These are phyloP conservation scores for Theretra japonica DNA, from an alignment of 2,888 invertebrate genomes.

Conservation along the genomic window DNA sequence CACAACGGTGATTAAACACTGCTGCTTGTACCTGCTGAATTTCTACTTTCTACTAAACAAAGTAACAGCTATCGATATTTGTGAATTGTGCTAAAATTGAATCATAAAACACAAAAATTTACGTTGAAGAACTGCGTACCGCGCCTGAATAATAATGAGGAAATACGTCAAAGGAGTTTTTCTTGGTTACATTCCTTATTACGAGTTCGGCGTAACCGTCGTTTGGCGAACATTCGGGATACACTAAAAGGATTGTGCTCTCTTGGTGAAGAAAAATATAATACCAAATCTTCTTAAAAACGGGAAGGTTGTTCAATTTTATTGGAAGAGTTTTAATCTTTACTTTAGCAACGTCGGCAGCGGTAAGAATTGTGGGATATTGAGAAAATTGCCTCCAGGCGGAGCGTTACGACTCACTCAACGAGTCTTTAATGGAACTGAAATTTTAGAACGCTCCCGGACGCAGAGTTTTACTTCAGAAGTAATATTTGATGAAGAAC, in stretches of 20 bases:
- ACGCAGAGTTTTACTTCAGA: not conserved
- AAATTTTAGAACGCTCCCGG: slow-evolving; percentile 46
- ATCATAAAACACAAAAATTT: not conserved
- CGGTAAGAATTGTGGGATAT: slow-evolving; percentile 35
- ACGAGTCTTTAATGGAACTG: slow-evolving; percentile 41
- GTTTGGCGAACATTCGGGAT: not conserved
- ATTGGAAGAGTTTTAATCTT: slow-evolving; percentile 11
- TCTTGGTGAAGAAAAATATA: not conserved
- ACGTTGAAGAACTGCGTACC: not conserved
- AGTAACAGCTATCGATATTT: not conserved
- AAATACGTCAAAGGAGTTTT: slow-evolving; percentile 2
- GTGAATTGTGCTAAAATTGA: not conserved
- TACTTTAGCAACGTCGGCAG: slow-evolving; percentile 49
- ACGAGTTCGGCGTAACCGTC: not conserved
- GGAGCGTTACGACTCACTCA: slow-evolving; percentile 48
- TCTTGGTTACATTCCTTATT: slow-evolving; percentile 6
- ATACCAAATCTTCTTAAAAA: no score
- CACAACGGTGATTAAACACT: no score
- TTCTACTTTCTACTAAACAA: not conserved
- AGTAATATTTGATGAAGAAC: no score
- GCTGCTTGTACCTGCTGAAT: no score
- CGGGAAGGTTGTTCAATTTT: no score
- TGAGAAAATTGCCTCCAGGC: slow-evolving; percentile 47
- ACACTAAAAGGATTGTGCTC: not conserved
- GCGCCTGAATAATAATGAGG: not conserved